Evolutionary conservation across 2,797 vertebrate species (phyloP).

Genomic region (Chelon auratus): DNA sequence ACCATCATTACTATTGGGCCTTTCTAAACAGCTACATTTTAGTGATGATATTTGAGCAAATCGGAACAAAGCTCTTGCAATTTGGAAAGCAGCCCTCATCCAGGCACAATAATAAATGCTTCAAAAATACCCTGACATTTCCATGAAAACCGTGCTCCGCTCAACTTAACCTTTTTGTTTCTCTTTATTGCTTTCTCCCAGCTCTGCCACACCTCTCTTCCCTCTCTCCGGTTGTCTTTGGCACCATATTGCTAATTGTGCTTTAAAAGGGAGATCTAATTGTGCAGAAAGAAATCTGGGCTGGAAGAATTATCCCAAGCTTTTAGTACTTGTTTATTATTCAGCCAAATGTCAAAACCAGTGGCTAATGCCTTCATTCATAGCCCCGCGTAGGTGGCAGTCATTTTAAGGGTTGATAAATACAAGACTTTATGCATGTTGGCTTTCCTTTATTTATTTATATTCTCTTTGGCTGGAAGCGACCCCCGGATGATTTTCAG

Average conservation of each 20-base stretch:
- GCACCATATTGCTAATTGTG: constrained; percentile 63
- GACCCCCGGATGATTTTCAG: constrained; percentile 23
- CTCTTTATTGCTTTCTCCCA: constrained; percentile 28
- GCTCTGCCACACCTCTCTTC: constrained; percentile 23
- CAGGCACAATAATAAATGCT: constrained; percentile 36
- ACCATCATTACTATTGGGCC: constrained; percentile 4
- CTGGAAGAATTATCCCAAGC: constrained; percentile 57
- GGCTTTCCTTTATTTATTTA: constrained; percentile 12
- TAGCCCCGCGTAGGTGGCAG: constrained; percentile 23
- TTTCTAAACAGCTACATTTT: constrained; percentile 9
- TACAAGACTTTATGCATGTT: constrained; percentile 1
- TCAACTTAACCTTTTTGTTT: constrained; percentile 45
- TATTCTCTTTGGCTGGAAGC: constrained; percentile 12
- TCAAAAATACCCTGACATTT: constrained; percentile 56
- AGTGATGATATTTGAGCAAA: constrained; percentile 21
- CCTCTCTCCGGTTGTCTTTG: constrained; percentile 35
- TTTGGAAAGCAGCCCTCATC: constrained; percentile 21
- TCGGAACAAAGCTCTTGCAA: constrained; percentile 17
- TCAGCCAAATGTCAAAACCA: constrained; percentile 61
- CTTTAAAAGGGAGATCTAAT: constrained; percentile 66
- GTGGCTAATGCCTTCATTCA: constrained; percentile 50
- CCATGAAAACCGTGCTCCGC: constrained; percentile 32
- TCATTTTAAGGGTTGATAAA: constrained; percentile 49
- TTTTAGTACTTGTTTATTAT: constrained; percentile 70
- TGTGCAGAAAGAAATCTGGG: constrained; percentile 61